Evolutionary conservation across 2,888 invertebrate genomes (phyloP).

Genomic region (Parnassius apollo): DNA sequence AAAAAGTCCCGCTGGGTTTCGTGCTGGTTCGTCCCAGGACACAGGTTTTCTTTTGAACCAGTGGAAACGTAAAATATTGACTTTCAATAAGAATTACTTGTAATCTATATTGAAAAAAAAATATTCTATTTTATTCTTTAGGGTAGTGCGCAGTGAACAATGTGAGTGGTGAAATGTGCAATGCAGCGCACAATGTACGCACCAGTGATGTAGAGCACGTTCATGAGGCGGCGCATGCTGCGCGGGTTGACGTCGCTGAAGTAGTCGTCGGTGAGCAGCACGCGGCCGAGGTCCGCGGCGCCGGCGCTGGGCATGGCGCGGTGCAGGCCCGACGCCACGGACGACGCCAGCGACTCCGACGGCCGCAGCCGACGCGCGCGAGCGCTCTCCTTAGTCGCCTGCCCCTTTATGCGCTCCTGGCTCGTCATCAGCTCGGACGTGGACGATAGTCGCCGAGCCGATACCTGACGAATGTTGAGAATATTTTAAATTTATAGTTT

Average conservation of each 20-base stretch:
- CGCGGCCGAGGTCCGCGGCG: conserved; percentile 86
- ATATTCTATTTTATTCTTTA: no score
- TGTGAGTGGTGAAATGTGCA: neutral
- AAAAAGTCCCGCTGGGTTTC: no score
- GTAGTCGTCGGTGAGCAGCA: conserved; percentile 97
- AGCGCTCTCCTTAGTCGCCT: conserved; percentile 83
- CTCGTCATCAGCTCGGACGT: conserved; percentile 91
- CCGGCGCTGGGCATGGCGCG: conserved; percentile 79
- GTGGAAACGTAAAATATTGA: no score
- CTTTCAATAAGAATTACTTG: no score
- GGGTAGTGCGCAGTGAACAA: neutral
- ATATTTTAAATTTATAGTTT: no score
- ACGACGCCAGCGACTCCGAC: conserved; percentile 95
- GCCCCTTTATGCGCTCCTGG: conserved; percentile 88
- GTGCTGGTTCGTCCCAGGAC: no score
- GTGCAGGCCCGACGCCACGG: conserved; percentile 93
- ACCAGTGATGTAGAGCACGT: conserved; percentile 98
- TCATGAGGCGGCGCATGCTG: conserved; percentile 97
- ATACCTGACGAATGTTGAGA: conserved; percentile 67
- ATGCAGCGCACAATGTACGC: conserved; percentile 23
- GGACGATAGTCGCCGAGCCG: conserved; percentile 87
- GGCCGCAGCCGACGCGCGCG: conserved; percentile 87
- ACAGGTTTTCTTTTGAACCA: no score
- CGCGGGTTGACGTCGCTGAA: conserved; percentile 99
- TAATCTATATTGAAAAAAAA: no score